phyloP scores from a whole-genome alignment of 2,888 invertebrate genomes.

The Melanostoma scalare region DNA sequence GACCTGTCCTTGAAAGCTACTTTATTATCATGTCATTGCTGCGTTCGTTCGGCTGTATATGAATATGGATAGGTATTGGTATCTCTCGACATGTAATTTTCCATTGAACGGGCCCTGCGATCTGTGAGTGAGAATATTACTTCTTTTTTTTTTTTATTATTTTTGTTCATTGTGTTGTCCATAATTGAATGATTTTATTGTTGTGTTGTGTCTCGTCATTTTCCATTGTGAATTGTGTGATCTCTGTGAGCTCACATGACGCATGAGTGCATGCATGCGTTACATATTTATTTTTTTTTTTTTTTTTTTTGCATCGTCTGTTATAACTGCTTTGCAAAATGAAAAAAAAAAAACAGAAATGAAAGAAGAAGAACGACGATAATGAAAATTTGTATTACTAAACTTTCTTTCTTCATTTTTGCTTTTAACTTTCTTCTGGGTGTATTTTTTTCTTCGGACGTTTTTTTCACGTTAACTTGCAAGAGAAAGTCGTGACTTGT shows the following conservation, averaged over 20 bases:
- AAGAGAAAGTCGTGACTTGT: slow-evolving; percentile 58
- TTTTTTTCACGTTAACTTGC: slow-evolving; percentile 6
- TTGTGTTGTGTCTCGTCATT: slow-evolving; percentile 12
- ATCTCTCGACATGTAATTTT: slow-evolving; percentile 40
- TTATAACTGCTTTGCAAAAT: neutral
- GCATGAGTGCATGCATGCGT: slow-evolving; percentile 54
- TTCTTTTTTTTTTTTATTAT: neutral
- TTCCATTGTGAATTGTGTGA: slow-evolving; percentile 37
- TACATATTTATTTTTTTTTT: neutral
- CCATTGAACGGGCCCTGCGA: slow-evolving; percentile 32
- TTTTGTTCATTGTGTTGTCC: neutral
- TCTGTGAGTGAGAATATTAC: neutral
- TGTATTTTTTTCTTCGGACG: slow-evolving; percentile 18
- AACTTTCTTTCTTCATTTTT: slow-evolving; percentile 66
- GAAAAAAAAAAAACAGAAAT: slow-evolving; percentile 4
- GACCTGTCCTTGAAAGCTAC: slow-evolving; percentile 46
- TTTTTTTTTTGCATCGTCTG: neutral
- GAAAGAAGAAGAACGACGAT: slow-evolving; percentile 19
- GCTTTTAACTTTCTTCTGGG: slow-evolving; percentile 64
- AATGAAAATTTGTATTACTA: slow-evolving; percentile 53
- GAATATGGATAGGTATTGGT: neutral
- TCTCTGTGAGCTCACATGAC: slow-evolving; percentile 35
- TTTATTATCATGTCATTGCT: slow-evolving; percentile 30
- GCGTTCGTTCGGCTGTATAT: neutral
- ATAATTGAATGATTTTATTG: slow-evolving; percentile 46